These are phyloP conservation scores for Ptilodon capucinus DNA, from an alignment of 2,888 invertebrate genomes.

Conservation along the genomic window DNA sequence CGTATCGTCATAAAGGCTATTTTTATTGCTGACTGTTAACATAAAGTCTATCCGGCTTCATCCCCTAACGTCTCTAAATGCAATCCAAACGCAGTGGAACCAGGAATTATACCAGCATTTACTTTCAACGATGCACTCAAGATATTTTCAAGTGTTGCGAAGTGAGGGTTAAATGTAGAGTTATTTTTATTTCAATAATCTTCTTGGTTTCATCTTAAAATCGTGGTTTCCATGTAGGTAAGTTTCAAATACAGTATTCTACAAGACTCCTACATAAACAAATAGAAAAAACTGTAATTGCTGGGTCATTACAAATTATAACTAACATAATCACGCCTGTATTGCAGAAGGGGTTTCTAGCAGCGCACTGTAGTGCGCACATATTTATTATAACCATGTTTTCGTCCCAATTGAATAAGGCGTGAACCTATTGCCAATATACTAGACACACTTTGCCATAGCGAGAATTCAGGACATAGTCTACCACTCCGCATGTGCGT, in stretches of 20 bases:
- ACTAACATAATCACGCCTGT: too few species aligned
- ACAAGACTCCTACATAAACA: neutral
- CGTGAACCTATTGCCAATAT: too few species aligned
- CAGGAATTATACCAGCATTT: slow-evolving; percentile 76
- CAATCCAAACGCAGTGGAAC: slow-evolving; percentile 76
- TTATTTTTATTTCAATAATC: slow-evolving; percentile 63
- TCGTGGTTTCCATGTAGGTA: slow-evolving; percentile 11
- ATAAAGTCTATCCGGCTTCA: slow-evolving; percentile 77
- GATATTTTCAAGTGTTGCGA: slow-evolving; percentile 65
- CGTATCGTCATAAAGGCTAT: slow-evolving; percentile 79
- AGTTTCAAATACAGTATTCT: too few species aligned
- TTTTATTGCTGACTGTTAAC: slow-evolving; percentile 78
- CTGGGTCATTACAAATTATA: too few species aligned
- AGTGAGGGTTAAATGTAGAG: slow-evolving; percentile 61
- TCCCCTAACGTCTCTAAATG: slow-evolving; percentile 75
- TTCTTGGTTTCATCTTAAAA: slow-evolving; percentile 23
- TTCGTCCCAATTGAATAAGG: too few species aligned
- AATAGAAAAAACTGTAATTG: too few species aligned
- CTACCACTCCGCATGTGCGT: too few species aligned
- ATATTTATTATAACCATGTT: too few species aligned
- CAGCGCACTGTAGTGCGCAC: too few species aligned
- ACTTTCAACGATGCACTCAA: slow-evolving; percentile 80
- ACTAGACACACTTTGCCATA: too few species aligned
- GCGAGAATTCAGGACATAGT: too few species aligned
- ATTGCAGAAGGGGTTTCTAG: too few species aligned